phyloP scores from a whole-genome alignment of 2,888 invertebrate genomes.

The Atethmia centrago region DNA sequence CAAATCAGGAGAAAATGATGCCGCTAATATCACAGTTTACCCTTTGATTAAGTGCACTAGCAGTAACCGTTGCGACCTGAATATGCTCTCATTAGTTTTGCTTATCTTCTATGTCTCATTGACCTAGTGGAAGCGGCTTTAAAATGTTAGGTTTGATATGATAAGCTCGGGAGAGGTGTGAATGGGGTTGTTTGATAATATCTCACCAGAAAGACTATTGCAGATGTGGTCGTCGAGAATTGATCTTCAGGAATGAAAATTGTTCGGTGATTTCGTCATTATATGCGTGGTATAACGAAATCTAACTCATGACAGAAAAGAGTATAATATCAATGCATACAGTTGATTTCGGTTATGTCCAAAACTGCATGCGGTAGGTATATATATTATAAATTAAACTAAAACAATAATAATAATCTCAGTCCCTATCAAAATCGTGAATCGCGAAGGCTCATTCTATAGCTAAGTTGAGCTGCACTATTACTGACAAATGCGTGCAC shows the following conservation, averaged over 20 bases:
- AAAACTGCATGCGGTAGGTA: background rate
- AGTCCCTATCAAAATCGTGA: slow-evolving; percentile 38
- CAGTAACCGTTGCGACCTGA: slow-evolving; percentile 55
- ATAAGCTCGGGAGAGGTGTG: slow-evolving; percentile 41
- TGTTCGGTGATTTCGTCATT: no score
- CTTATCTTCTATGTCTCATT: slow-evolving; percentile 58
- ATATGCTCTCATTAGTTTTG: slow-evolving; percentile 59
- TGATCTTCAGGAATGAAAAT: no score
- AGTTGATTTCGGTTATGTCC: background rate
- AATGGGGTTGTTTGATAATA: slow-evolving; percentile 12
- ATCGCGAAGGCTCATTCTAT: slow-evolving; percentile 28
- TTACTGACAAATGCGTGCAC: no score
- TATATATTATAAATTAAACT: background rate
- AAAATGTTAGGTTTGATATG: slow-evolving; percentile 43
- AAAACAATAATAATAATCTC: slow-evolving; percentile 33
- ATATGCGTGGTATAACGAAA: background rate
- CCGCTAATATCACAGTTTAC: slow-evolving; percentile 72
- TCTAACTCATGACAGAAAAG: no score
- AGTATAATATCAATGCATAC: background rate
- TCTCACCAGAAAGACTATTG: slow-evolving; percentile 20
- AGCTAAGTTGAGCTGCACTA: no score
- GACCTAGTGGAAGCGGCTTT: slow-evolving; percentile 41
- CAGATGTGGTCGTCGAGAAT: background rate
- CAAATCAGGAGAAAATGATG: slow-evolving; percentile 82
- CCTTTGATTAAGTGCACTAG: slow-evolving; percentile 73